Conservation (phyloP, 1,140 invertebrate genomes). For the Brachionus calyciflorus region DNA sequence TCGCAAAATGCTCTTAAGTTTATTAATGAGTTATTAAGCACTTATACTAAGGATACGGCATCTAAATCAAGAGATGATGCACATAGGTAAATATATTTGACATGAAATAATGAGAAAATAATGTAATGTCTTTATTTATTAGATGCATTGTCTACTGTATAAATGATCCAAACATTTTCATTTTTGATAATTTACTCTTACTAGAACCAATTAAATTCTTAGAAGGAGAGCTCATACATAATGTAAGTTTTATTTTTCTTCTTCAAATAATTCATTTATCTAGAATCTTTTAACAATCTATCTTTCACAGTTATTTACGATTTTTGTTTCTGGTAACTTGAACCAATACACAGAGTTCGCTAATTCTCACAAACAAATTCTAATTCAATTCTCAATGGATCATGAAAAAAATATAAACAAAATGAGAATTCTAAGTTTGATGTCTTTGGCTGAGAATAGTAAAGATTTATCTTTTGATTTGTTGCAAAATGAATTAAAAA, state of each 20-base stretch:
- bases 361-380: slow-evolving; percentile 85
- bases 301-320: slow-evolving; percentile 70
- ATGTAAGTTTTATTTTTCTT: slow-evolving; percentile 66
- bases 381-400: slow-evolving; percentile 79
- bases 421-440: slow-evolving; percentile 90
- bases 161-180: slow-evolving; percentile 87
- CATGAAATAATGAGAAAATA: too few relatives aligned
- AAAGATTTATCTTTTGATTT: slow-evolving; percentile 84
- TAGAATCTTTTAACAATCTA: background rate
- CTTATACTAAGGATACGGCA: slow-evolving; percentile 44
- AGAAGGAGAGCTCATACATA: slow-evolving; percentile 90
- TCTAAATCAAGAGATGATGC: slow-evolving; percentile 46
- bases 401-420: slow-evolving; percentile 93
- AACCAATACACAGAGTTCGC: slow-evolving; percentile 85
- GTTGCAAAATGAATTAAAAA: slow-evolving; percentile 81
- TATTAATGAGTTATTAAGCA: background rate
- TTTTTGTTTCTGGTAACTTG: slow-evolving; percentile 90
- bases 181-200: slow-evolving; percentile 84
- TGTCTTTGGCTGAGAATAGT: slow-evolving; percentile 87
- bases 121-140: background rate
- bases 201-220: slow-evolving; percentile 90
- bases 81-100: background rate
- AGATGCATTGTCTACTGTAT: slow-evolving; percentile 86
- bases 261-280: background rate
- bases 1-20: slow-evolving; percentile 23